Conservation (phyloP, 2,113 vertebrate genomes). For the Callocephalon fimbriatum region DNA sequence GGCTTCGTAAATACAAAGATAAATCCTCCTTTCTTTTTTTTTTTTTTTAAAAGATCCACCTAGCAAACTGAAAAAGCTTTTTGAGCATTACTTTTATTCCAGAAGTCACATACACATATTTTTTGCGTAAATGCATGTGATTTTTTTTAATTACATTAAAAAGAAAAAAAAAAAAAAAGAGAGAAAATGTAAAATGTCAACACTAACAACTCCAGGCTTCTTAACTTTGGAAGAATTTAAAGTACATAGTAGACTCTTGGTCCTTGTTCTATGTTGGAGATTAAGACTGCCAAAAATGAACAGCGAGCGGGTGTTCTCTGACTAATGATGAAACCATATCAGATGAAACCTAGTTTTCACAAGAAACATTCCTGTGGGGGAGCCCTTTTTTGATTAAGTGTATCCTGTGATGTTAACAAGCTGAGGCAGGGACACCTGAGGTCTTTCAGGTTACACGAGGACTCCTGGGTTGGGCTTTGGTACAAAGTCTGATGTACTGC, state of each 20-base stretch:
- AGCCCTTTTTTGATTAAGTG: neutral
- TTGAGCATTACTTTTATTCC: neutral
- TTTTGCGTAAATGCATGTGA: neutral
- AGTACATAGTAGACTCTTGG: neutral
- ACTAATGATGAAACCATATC: neutral
- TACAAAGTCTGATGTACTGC: neutral
- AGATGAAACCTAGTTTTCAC: neutral
- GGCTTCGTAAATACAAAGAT: neutral
- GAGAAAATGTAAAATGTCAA: neutral
- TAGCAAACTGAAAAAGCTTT: neutral
- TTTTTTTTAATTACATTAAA: neutral
- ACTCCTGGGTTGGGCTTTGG: neutral
- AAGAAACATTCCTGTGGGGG: neutral
- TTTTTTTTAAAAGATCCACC: neutral
- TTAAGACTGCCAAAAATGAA: neutral
- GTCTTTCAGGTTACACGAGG: neutral
- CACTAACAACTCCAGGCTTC: neutral
- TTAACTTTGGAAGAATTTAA: neutral
- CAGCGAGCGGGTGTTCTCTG: neutral
- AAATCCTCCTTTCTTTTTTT: neutral
- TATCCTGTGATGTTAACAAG: neutral
- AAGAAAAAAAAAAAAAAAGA: neutral
- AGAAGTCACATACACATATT: neutral
- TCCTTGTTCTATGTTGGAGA: neutral
- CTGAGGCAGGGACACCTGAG: neutral